Conservation (phyloP, 2,888 invertebrate species). For the Andrena minutula region DNA sequence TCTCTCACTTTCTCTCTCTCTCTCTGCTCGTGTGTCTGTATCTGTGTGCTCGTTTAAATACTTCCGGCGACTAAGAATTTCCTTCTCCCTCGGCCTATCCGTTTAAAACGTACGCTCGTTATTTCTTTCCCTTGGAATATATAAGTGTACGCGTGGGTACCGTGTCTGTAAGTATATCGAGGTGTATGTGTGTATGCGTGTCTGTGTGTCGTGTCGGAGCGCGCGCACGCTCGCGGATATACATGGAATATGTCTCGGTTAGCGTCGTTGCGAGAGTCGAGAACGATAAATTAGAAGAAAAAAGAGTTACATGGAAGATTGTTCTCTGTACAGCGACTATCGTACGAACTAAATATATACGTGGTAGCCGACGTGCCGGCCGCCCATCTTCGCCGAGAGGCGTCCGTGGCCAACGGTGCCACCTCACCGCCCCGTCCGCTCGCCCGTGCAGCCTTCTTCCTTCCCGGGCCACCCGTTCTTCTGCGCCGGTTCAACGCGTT, state of each 20-base stretch:
- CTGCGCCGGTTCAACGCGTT: slow-evolving; percentile 12
- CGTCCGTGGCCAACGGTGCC: slow-evolving; percentile 24
- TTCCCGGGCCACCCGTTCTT: slow-evolving; percentile 6
- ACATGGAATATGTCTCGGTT: slow-evolving; percentile 32
- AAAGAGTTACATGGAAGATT: slow-evolving; percentile 74
- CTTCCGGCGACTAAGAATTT: background rate
- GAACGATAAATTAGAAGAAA: slow-evolving; percentile 56
- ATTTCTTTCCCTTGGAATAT: background rate
- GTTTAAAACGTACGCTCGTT: background rate
- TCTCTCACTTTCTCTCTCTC: too few relatives aligned
- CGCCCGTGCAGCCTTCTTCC: slow-evolving; percentile 5
- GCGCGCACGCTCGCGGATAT: slow-evolving; percentile 25
- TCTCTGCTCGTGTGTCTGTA: background rate
- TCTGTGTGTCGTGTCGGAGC: background rate
- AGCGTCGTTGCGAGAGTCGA: slow-evolving; percentile 55
- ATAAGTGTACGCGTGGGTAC: background rate
- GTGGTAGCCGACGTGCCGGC: slow-evolving; percentile 52
- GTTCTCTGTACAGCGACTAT: slow-evolving; percentile 75
- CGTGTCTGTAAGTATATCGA: background rate
- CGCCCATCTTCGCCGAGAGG: slow-evolving; percentile 33
- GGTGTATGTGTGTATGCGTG: background rate
- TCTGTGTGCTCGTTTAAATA: slow-evolving; percentile 3
- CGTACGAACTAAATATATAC: slow-evolving; percentile 62
- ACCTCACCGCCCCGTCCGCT: background rate
- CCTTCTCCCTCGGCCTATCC: background rate